A percentile compares a stretch with the other conserved stretches of the same genome.
Evolutionary conservation across 2,797 vertebrate species (phyloP).

Genomic region (Stomatorhinus walkeri): DNA sequence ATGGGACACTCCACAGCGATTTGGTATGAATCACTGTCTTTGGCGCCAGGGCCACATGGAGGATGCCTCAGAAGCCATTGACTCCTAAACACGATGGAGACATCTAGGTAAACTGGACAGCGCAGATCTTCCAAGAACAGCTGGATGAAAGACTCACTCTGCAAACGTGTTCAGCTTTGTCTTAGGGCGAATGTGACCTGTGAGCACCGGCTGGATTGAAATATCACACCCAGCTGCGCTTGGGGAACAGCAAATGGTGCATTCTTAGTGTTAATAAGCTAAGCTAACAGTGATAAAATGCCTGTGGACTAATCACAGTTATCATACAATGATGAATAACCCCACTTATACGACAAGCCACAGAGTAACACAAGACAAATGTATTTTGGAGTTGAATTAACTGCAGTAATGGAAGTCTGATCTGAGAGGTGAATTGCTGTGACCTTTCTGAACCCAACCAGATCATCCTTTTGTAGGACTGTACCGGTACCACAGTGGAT

Average conservation of each 20-base stretch:
- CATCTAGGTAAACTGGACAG: not conserved
- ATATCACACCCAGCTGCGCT: not conserved
- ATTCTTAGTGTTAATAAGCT: not conserved
- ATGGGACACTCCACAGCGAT: not conserved
- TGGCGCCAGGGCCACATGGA: not conserved
- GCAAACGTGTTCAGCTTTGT: not conserved
- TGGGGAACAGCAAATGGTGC: not conserved
- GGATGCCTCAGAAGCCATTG: not conserved
- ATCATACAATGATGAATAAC: not conserved
- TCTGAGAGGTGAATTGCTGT: not conserved
- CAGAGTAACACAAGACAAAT: not conserved
- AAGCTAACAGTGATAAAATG: not conserved
- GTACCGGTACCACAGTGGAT: not conserved
- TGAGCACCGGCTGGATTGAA: not conserved
- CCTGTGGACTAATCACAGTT: not conserved
- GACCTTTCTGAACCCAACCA: not conserved
- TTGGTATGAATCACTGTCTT: not conserved
- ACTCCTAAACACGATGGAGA: not conserved
- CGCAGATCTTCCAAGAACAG: not conserved
- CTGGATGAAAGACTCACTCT: not conserved
- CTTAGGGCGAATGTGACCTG: not conserved
- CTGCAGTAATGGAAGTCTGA: not conserved
- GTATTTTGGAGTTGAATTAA: not conserved
- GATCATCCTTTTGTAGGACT: not conserved
- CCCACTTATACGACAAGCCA: not conserved